phyloP scores from a whole-genome alignment of 2,113 vertebrate genomes.

The Sturnus vulgaris region DNA sequence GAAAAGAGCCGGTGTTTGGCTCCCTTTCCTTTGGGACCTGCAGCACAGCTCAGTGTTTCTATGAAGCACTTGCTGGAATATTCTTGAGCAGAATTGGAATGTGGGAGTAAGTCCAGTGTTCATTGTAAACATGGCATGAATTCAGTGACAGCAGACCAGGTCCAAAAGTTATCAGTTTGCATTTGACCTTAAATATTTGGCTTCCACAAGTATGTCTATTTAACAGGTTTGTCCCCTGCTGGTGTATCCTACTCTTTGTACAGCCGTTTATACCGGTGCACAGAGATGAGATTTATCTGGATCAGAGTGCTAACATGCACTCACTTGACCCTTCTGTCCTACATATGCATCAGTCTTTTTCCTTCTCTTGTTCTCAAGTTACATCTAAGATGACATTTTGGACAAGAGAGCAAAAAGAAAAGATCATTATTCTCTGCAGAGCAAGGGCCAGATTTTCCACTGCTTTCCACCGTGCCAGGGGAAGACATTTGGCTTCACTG shows the following conservation, averaged over 20 bases:
- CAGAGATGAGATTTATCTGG: not conserved
- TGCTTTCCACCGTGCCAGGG: not conserved
- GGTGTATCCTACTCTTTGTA: not conserved
- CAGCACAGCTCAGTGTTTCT: not conserved
- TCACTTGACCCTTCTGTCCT: not conserved
- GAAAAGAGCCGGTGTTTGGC: not conserved
- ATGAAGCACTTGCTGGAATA: not conserved
- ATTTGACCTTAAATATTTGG: not conserved
- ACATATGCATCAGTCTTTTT: not conserved
- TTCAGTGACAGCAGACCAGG: not conserved
- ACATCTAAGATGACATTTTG: not conserved
- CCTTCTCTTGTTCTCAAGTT: not conserved
- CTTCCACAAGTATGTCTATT: not conserved
- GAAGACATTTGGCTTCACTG: not conserved
- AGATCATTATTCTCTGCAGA: not conserved
- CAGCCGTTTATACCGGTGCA: accelerated
- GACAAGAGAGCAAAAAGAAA: not conserved
- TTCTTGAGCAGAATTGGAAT: not conserved
- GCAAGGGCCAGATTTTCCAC: not conserved
- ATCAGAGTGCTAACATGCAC: not conserved
- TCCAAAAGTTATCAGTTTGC: not conserved
- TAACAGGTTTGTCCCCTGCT: not conserved
- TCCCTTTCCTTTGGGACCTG: not conserved
- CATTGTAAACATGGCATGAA: not conserved
- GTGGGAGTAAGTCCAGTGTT: not conserved